These are phyloP conservation scores for Turdus rufiventris DNA, from an alignment of 2,113 vertebrate species.

Conservation along the genomic window DNA sequence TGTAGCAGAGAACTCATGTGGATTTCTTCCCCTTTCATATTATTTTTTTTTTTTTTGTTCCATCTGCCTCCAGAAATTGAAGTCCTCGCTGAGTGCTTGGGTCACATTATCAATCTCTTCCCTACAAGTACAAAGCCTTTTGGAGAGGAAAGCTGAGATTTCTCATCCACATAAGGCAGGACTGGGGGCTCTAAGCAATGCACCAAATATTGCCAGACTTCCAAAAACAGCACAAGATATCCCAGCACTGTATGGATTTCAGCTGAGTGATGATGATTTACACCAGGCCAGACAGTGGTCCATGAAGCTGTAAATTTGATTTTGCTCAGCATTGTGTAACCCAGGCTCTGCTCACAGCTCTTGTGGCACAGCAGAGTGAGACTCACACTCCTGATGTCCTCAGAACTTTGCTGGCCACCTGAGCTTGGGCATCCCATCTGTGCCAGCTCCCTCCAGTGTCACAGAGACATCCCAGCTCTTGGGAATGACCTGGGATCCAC, in stretches of 20 bases:
- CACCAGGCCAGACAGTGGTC: background rate
- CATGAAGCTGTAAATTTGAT: background rate
- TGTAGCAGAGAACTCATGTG: background rate
- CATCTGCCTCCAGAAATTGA: background rate
- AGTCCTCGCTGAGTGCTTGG: background rate
- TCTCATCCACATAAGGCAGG: background rate
- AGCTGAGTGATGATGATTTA: background rate
- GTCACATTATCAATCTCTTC: background rate
- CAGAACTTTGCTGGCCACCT: background rate
- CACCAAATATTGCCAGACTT: background rate
- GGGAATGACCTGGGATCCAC: background rate
- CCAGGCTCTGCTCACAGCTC: background rate
- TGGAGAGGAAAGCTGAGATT: background rate
- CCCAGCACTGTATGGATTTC: background rate
- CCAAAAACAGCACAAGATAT: background rate
- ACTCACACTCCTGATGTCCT: background rate
- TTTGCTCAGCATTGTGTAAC: background rate
- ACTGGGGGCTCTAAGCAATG: background rate
- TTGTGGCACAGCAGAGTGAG: background rate
- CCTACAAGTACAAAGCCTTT: background rate
- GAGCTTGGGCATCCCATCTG: background rate
- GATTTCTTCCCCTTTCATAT: background rate
- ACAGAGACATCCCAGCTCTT: accelerated
- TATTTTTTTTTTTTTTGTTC: background rate
- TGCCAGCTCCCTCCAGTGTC: accelerated